Evolutionary conservation across 2,113 vertebrate genomes (phyloP), one percentile per base, ranked within the genome.

Genomic region (Laticauda laticaudata): DNA sequence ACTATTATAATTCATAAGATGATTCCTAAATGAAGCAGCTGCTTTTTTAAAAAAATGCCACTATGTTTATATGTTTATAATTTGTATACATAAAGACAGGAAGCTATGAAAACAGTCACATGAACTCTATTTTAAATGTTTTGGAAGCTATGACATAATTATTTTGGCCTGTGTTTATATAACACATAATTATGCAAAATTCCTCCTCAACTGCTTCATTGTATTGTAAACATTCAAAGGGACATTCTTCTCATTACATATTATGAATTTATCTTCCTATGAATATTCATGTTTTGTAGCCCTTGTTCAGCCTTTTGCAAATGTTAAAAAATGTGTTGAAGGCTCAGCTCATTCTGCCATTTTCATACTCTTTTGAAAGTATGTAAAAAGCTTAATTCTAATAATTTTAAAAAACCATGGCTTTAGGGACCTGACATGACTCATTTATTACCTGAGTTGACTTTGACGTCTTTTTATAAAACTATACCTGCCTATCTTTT

Each of bases 181-280:
- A 0, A 21, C 48, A 21, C 24, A 43, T 2, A 75, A 24, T 92
- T 86, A 91, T 54, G 29, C 12, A 48, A 1, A n/a, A 69, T 86
- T 12, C 93, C 87, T 93, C 92, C 23, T 87, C 20, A 48, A 20
- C 39, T 9, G 64, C 21, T 43, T 23, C 20, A 75, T 4, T 94
- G 89, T 20, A 92, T 0, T 93, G 34, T 91, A 88, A 91, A 86
- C 5, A 85, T 91, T 26, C 91, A 51, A 95, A 93, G 39, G 87
- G 89, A 92, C 85, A 88, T 92, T 29, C 39, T 94, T 59, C 93
- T 59, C 92, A 26, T 51, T 94, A 81, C 54, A 3, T 88, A 87
- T 86, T 96, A 53, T 94, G 88, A 96, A 95, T 93, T 92, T 81
- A 90, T 88, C 95, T 94, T 93, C 93, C 87, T 69, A 86, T 18